Evolutionary conservation across 1,140 invertebrate species (phyloP).

Genomic region (Drosophila persimilis): DNA sequence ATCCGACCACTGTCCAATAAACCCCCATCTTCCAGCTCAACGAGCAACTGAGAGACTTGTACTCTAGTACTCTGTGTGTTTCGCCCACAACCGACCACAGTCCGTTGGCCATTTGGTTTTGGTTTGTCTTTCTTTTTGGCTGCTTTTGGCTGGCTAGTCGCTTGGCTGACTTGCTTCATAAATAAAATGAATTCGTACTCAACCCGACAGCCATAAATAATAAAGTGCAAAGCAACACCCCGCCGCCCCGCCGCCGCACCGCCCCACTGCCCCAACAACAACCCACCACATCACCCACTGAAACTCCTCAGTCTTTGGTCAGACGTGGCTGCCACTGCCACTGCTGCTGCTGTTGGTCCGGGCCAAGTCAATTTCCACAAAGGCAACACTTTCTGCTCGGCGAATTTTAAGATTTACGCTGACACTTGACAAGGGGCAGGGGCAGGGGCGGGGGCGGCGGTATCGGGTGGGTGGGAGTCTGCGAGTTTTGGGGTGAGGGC

Average conservation of each 20-base stretch:
- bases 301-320: constrained; percentile 38
- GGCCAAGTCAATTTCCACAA: constrained; percentile 69
- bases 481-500: constrained; percentile 5
- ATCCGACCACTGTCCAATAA: no score
- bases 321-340: constrained; percentile 26
- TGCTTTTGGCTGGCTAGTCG: constrained; percentile 54
- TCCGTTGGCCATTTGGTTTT: constrained; percentile 48
- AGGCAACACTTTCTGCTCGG: constrained; percentile 73
- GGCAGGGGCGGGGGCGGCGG: no score
- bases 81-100: constrained; percentile 39
- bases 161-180: constrained; percentile 76
- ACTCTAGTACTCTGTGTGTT: background rate
- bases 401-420: constrained; percentile 79
- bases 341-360: constrained; percentile 16
- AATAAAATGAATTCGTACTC: constrained; percentile 80
- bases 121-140: constrained; percentile 42
- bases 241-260: background rate
- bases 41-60: background rate
- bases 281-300: constrained; percentile 24
- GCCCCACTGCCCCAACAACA: constrained; percentile 1
- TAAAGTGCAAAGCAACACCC: constrained; percentile 64
- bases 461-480: background rate
- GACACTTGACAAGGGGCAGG: constrained; percentile 58
- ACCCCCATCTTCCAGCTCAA: background rate
- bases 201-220: constrained; percentile 76